Evolutionary conservation across 2,888 invertebrate species (phyloP).

Genomic region (Plebejus anna): DNA sequence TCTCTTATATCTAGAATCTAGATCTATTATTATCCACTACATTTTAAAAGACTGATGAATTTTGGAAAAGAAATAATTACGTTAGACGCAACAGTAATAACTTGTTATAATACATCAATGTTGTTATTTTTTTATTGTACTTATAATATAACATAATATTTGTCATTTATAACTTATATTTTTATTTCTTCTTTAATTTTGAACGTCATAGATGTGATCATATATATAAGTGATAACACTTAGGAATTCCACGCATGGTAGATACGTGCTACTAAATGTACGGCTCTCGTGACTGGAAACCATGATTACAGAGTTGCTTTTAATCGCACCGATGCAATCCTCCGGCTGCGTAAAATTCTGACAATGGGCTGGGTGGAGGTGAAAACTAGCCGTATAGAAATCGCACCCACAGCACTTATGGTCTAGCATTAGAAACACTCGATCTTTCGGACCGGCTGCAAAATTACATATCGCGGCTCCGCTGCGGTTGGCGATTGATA

Average conservation of each 20-base stretch:
- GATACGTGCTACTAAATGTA: slow-evolving; percentile 60
- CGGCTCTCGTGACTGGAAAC: slow-evolving; percentile 61
- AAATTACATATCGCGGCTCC: slow-evolving; percentile 29
- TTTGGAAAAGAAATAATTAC: no score
- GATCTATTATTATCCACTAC: not conserved
- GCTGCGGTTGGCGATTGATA: slow-evolving; percentile 34
- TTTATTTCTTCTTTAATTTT: not conserved
- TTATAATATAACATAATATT: not conserved
- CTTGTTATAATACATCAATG: no score
- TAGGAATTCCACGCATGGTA: slow-evolving; percentile 58
- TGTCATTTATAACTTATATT: not conserved
- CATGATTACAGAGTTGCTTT: slow-evolving; percentile 63
- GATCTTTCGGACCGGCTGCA: slow-evolving; percentile 36
- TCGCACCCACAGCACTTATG: slow-evolving; percentile 54
- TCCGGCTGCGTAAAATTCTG: slow-evolving; percentile 59
- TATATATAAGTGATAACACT: not conserved
- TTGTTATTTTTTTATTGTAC: no score
- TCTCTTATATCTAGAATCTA: not conserved
- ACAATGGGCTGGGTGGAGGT: slow-evolving; percentile 55
- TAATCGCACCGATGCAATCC: slow-evolving; percentile 62
- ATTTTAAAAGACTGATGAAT: not conserved
- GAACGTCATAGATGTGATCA: not conserved
- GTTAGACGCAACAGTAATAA: no score
- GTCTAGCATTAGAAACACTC: slow-evolving; percentile 44
- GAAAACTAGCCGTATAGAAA: slow-evolving; percentile 53